phyloP scores from a whole-genome alignment of 2,888 invertebrate species.

The Ectobius pallidus region DNA sequence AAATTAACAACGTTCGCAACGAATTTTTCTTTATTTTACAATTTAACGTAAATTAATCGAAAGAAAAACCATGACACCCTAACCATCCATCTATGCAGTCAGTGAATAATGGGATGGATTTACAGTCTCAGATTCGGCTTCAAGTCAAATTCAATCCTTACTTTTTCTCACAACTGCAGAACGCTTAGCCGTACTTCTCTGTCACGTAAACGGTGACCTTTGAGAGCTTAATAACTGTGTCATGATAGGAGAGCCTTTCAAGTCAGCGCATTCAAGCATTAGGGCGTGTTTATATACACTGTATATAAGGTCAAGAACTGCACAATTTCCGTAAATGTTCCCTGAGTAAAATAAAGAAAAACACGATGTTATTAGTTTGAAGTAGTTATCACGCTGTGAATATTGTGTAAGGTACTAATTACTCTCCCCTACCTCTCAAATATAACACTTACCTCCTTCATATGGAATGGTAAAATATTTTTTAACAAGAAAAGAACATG shows the following conservation, averaged over 20 bases:
- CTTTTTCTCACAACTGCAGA: not conserved
- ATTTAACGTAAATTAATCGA: no score
- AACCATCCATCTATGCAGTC: no score
- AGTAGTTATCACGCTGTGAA: not conserved
- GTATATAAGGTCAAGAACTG: not conserved
- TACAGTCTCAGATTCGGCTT: no score
- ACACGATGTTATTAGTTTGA: not conserved
- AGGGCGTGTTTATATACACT: not conserved
- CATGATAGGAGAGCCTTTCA: not conserved
- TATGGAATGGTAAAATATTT: no score
- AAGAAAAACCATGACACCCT: no score
- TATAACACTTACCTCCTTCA: no score
- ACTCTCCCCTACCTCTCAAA: no score
- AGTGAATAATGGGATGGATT: no score
- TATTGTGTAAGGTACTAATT: no score
- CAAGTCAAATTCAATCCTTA: not conserved
- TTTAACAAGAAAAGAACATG: no score
- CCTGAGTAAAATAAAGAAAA: not conserved
- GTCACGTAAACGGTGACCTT: not conserved
- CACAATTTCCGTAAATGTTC: not conserved
- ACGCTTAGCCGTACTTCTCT: not conserved
- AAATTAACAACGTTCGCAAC: no score
- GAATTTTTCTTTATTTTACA: no score
- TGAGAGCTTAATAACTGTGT: not conserved
- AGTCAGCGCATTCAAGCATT: not conserved